Conservation (phyloP, 2,797 vertebrate species). For the Clarias fuscus region DNA sequence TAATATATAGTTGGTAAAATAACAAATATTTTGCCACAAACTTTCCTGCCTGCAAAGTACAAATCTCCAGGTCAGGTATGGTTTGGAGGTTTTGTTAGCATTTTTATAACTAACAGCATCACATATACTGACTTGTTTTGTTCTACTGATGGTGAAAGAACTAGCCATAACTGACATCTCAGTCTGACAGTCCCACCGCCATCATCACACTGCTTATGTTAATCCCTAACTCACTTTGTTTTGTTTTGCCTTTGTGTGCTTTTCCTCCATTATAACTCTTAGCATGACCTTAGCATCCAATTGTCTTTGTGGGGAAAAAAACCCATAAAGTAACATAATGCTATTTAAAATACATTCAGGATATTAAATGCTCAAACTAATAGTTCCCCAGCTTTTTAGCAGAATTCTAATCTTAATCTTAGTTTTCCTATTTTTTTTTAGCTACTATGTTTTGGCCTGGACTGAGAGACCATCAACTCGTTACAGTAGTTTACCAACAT, state of each 20-base stretch:
- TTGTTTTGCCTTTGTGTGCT: constrained; percentile 48
- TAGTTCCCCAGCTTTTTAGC: background rate
- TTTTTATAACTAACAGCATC: constrained; percentile 40
- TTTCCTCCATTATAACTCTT: background rate
- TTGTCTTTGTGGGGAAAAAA: background rate
- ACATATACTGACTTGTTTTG: constrained; percentile 18
- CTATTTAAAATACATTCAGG: background rate
- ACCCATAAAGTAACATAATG: background rate
- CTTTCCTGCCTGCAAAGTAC: constrained; percentile 44
- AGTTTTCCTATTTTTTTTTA: constrained; percentile 3
- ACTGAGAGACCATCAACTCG: background rate
- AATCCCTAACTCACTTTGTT: constrained; percentile 31
- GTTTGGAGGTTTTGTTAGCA: constrained; percentile 39
- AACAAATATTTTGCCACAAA: constrained; percentile 4
- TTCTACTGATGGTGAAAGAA: constrained; percentile 10
- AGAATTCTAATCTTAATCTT: background rate
- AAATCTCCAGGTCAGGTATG: constrained; percentile 46
- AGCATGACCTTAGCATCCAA: constrained; percentile 3
- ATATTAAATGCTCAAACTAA: background rate
- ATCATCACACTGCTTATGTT: constrained; percentile 45
- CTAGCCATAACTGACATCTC: constrained; percentile 33
- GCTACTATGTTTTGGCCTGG: background rate
- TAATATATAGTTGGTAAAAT: constrained; percentile 40
- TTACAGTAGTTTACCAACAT: too few relatives aligned
- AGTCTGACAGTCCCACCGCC: constrained; percentile 38